Percentiles rank a stretch among this genome's conserved stretches.
Evolutionary conservation across 2,888 invertebrate genomes (phyloP).

Genomic region (Margaritifera margaritifera): DNA sequence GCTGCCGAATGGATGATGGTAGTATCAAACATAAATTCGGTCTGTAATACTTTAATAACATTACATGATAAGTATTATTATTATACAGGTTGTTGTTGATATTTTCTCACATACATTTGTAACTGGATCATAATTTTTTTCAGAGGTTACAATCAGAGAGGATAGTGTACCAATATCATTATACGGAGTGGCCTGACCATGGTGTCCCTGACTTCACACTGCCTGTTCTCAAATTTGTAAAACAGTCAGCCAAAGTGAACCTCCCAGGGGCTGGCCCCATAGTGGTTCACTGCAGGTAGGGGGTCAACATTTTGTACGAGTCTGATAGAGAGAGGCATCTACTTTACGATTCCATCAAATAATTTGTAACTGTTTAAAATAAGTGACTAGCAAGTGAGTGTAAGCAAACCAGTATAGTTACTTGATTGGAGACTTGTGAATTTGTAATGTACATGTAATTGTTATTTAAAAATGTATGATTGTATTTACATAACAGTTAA

Average conservation of each 20-base stretch:
- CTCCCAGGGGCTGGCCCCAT: conserved; percentile 88
- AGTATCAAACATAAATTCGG: background rate
- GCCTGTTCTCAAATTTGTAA: conserved; percentile 93
- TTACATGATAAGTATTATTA: too few relatives aligned
- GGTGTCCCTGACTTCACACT: conserved; percentile 84
- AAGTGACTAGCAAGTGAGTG: background rate
- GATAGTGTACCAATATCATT: conserved; percentile 92
- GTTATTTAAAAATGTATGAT: too few relatives aligned
- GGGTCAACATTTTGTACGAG: conserved; percentile 1
- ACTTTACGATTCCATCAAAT: background rate
- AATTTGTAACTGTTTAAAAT: background rate
- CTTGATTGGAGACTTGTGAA: too few relatives aligned
- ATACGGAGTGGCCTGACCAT: conserved; percentile 99
- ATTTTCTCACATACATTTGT: too few relatives aligned
- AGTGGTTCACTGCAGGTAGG: conserved; percentile 95
- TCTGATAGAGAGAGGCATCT: background rate
- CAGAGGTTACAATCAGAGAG: conserved; percentile 73
- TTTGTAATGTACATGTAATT: too few relatives aligned
- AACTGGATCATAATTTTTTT: background rate
- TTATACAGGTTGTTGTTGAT: too few relatives aligned
- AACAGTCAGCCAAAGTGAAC: conserved; percentile 89
- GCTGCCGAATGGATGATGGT: too few relatives aligned
- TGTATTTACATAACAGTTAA: too few relatives aligned
- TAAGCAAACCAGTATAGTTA: background rate
- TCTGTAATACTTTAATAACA: background rate